Evolutionary conservation across 2,797 vertebrate species (phyloP), one percentile per base, ranked within the genome.

Genomic region (Percopsis omiscomaycus): DNA sequence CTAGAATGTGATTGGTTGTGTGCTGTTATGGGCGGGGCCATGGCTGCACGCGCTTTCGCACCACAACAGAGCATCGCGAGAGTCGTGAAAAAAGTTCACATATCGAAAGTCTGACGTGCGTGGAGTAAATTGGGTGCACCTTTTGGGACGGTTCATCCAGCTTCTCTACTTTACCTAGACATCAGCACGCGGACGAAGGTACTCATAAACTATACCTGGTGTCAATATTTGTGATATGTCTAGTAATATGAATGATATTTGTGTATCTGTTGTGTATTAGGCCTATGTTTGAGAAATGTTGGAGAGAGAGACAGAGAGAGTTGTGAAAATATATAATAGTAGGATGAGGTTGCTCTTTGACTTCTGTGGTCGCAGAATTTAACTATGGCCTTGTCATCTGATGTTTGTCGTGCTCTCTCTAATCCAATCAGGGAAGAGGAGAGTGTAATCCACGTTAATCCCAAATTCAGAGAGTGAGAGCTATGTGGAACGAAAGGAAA

Each of bases 381-480:
- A 65, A 71, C 73, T 48, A 12, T 3, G 47, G 47, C n/a, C 47
- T 63, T 84, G 73, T 73, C 74, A 78, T 82, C 61, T 78, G 69
- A 84, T 84, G 86, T 75, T 37, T 78, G 61, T 49, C 52, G 73
- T 80, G 75, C 73, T 74, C 69, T 73, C 81, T 82, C 80, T 92
- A 92, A 92, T 93, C 90, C 90, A 91, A 89, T 92, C 91, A 89
- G 68, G 78, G 69, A 77, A 74, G 75, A 78, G 85, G 79, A 84
- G 82, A 84, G 79, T 64, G 78, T 91, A 92, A 92, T 91, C 89
- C 89, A 80, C 60, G 75, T 75, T 91, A 92, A 93, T 92, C 90
- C 87, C 69, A 75, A 78, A 80, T 80, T 75, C 84, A 83, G 70
- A 76, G 80, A 79, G 62, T 70, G 74, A 70, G 68, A 68, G 55